Evolutionary conservation across 2,888 invertebrate species (phyloP), one percentile per base, ranked within the genome.

Genomic region (Teleogryllus oceanicus): DNA sequence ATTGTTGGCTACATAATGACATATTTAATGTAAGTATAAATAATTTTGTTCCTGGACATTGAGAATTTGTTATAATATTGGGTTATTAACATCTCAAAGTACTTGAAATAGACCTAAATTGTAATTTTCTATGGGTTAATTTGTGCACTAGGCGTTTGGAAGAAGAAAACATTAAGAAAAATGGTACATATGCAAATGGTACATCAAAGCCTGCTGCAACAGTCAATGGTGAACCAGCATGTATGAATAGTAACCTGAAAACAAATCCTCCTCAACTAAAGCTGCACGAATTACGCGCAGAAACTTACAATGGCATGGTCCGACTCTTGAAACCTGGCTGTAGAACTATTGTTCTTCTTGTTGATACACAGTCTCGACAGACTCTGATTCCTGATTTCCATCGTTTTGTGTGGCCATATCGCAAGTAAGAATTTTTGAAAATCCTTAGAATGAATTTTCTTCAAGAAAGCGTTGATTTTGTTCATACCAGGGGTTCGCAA

Each of bases 281-380:
- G 12, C 89, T 99, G 79, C 97, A 98, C 86, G 98, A 99, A 86
- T 89, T 99, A 80, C 89, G 97, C 77, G 95, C 95, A 2, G 98
- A 98, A 88, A 97, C 97, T 81, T 99, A 97, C 86, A 96, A 97
- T 86, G 97, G 97, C 80, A 90, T 99, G 83, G 94, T 99, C 78
- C 91, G 97, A 78, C 88, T 98, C 80, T 89, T 97, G 82, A 97
- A 97, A 87, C 98, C 98, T 0, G 99, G 99, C 0, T 97, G 98
- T 86, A 91, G 98, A 4, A 98, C 98, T 0, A 92, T 99, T 81
- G 92, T 98, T 75, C 87, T 99, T 77, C 89, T 99, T 79, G 93
- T 98, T 5, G 98, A 99, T 87, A 90, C 92, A 86, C 94, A 96
- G 85, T 94, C 95, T 80, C 94, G 96, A 78, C 91, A 94, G 82